Percentiles rank a stretch among this genome's conserved stretches.
Conservation (phyloP, 2,888 invertebrate genomes). For the Sceliomorpha sp. region DNA sequence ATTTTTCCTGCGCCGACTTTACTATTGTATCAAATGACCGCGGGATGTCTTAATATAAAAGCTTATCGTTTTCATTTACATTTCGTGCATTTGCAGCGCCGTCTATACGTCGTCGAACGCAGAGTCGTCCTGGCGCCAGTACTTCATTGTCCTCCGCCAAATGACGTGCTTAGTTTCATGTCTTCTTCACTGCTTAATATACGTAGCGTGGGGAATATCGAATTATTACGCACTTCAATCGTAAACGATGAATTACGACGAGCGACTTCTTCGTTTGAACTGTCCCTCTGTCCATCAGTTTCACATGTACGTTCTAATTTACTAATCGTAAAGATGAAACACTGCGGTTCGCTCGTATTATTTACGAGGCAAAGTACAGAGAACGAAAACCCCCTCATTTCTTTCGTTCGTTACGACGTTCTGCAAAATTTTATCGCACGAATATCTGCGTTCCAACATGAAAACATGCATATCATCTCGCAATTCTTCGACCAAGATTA, state of each 20-base stretch:
- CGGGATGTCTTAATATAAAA: not conserved
- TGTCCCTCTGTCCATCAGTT: slow-evolving; percentile 35
- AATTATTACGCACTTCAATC: slow-evolving; percentile 37
- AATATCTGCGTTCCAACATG: slow-evolving; percentile 15
- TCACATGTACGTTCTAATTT: slow-evolving; percentile 43
- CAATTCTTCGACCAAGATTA: no score
- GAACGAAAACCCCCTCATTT: slow-evolving; percentile 32
- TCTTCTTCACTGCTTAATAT: slow-evolving; percentile 19
- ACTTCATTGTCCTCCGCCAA: slow-evolving; percentile 34
- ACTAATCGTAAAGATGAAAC: slow-evolving; percentile 52
- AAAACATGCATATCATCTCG: no score
- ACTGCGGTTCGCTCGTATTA: slow-evolving; percentile 26
- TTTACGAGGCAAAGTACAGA: slow-evolving; percentile 33
- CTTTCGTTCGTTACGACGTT: slow-evolving; percentile 21
- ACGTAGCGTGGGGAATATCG: slow-evolving; percentile 27
- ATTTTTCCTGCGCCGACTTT: slow-evolving; percentile 19
- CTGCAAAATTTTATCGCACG: slow-evolving; percentile 36
- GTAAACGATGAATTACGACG: slow-evolving; percentile 26
- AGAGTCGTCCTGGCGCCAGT: slow-evolving; percentile 34
- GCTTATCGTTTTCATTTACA: slow-evolving; percentile 13
- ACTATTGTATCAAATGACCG: not conserved
- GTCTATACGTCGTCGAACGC: no score
- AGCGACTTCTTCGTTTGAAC: slow-evolving; percentile 34
- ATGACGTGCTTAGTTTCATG: slow-evolving; percentile 29
- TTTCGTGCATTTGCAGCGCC: no score